These are phyloP conservation scores for Ophion obscuratus DNA, from an alignment of 2,888 invertebrate genomes.

Conservation along the genomic window DNA sequence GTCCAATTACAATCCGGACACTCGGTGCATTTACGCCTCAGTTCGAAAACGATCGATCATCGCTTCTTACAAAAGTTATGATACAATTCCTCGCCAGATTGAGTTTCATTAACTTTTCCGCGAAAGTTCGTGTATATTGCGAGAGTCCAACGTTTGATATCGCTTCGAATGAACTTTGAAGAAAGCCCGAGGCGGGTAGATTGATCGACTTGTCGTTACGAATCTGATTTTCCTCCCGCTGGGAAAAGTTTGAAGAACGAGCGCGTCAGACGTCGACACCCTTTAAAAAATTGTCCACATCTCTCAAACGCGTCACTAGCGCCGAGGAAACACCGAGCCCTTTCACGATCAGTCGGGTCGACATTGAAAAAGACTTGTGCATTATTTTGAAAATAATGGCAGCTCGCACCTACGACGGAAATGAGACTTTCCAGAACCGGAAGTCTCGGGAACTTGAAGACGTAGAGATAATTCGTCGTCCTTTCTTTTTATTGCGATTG, in stretches of 20 bases:
- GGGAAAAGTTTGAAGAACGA: neutral
- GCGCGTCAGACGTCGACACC: neutral
- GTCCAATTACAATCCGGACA: neutral
- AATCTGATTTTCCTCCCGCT: neutral
- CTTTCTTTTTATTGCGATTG: too few species aligned
- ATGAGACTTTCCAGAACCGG: too few species aligned
- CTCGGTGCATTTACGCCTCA: constrained; percentile 8
- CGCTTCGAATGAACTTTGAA: constrained; percentile 6
- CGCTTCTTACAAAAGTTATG: constrained; percentile 25
- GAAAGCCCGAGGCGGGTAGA: constrained; percentile 2
- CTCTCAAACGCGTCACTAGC: neutral
- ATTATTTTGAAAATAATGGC: neutral
- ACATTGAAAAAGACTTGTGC: neutral
- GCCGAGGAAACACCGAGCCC: neutral
- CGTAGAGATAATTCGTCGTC: too few species aligned
- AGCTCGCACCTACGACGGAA: neutral
- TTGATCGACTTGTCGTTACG: constrained; percentile 24
- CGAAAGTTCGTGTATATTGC: constrained; percentile 12
- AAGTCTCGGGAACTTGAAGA: neutral
- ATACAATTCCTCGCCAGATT: constrained; percentile 5
- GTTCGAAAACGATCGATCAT: constrained; percentile 49
- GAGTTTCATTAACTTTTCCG: constrained; percentile 28
- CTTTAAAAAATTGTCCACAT: neutral
- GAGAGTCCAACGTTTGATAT: constrained; percentile 13
- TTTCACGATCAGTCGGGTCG: neutral